phyloP scores from a whole-genome alignment of 2,113 vertebrate genomes.

The Rallus limicola region DNA sequence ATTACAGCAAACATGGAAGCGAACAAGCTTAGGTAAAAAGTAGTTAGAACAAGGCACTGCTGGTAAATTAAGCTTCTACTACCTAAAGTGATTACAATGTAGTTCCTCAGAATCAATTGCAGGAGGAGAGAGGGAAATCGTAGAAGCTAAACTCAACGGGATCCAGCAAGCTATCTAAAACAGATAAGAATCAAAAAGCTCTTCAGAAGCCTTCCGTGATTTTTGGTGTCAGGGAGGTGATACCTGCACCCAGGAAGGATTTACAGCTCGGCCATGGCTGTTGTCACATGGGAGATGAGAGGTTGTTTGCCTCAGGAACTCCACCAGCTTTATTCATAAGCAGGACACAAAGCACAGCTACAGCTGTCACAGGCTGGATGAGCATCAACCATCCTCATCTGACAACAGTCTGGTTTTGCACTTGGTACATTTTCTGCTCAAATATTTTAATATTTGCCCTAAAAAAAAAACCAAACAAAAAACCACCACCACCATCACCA shows the following conservation, averaged over 20 bases:
- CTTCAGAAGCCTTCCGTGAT: background rate
- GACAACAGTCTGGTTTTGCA: background rate
- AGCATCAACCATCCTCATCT: background rate
- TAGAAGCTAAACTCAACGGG: background rate
- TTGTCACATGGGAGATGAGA: background rate
- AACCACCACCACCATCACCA: too few relatives aligned
- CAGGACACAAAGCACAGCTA: background rate
- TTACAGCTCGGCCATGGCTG: background rate
- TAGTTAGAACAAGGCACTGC: background rate
- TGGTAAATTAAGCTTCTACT: background rate
- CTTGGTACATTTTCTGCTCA: background rate
- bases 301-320: background rate
- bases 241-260: background rate
- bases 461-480: background rate
- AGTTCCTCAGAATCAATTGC: background rate
- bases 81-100: background rate
- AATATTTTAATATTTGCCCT: background rate
- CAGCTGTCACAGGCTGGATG: background rate
- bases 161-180: background rate
- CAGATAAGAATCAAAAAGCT: background rate
- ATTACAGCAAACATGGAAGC: background rate
- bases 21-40: background rate
- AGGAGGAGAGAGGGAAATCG: background rate
- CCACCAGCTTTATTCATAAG: background rate
- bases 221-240: background rate